These are phyloP conservation scores for Glossosoma conforme DNA, from an alignment of 1,140 invertebrate species.

Conservation along the genomic window DNA sequence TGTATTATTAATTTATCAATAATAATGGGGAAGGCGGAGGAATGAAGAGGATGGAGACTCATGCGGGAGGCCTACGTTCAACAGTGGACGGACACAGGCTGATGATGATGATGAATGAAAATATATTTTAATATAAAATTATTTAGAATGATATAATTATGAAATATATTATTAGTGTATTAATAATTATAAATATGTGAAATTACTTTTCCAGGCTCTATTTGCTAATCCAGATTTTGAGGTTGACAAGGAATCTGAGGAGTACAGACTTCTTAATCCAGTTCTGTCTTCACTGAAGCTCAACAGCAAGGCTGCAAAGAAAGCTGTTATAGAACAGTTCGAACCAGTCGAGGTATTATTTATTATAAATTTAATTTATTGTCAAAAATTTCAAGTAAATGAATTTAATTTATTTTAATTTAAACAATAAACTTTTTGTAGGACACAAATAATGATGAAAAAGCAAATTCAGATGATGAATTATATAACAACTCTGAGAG, in stretches of 20 bases:
- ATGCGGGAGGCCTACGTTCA: too few species aligned
- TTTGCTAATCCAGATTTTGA: slow-evolving; percentile 94
- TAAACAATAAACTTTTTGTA: too few species aligned
- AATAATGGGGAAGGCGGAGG: too few species aligned
- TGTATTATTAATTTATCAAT: slow-evolving; percentile 2
- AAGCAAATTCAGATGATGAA: slow-evolving; percentile 46
- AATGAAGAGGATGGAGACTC: too few species aligned
- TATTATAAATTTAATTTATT: slow-evolving; percentile 7
- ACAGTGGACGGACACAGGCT: too few species aligned
- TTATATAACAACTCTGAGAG: slow-evolving; percentile 37
- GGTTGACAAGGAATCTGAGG: slow-evolving; percentile 82
- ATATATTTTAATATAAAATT: too few species aligned
- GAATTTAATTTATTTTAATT: too few species aligned
- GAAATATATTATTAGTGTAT: too few species aligned
- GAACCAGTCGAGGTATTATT: slow-evolving; percentile 39
- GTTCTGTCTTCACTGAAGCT: slow-evolving; percentile 73
- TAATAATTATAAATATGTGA: too few species aligned
- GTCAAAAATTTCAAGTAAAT: too few species aligned
- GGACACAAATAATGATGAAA: slow-evolving; percentile 39
- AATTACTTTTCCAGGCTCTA: slow-evolving; percentile 52
- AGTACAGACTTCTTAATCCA: slow-evolving; percentile 84
- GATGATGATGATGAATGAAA: too few species aligned
- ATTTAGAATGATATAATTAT: too few species aligned
- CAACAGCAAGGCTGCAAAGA: slow-evolving; percentile 39
- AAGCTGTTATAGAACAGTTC: slow-evolving; percentile 35